These are phyloP conservation scores for Apodemus agrarius DNA, from an alignment of 2,797 vertebrate species.

Conservation along the genomic window DNA sequence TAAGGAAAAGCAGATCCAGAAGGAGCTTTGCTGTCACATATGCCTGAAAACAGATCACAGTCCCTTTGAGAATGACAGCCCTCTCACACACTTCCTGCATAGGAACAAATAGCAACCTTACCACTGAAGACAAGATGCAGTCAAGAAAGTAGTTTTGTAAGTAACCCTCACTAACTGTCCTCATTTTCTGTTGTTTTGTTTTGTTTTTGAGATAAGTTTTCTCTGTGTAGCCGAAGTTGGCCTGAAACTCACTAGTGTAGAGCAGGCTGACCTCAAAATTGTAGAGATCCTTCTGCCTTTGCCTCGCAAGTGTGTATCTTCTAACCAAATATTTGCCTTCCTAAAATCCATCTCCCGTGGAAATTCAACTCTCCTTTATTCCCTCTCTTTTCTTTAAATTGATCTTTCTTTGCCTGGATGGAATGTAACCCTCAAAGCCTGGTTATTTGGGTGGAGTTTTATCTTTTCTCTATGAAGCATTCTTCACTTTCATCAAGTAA, in stretches of 20 bases:
- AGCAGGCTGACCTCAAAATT: not conserved
- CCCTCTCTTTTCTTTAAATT: not conserved
- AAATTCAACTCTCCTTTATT: not conserved
- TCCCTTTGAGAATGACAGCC: not conserved
- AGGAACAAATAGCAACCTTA: not conserved
- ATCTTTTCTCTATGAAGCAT: not conserved
- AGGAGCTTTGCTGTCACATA: not conserved
- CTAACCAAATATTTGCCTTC: not conserved
- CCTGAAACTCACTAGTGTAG: not conserved
- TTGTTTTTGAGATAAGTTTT: not conserved
- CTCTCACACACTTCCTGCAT: not conserved
- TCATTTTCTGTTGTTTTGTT: not conserved
- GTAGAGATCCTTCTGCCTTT: too few species aligned
- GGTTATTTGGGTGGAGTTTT: not conserved
- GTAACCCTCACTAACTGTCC: not conserved
- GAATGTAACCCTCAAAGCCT: not conserved
- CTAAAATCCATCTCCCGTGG: not conserved
- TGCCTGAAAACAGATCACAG: not conserved
- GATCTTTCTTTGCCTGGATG: not conserved
- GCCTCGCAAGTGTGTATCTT: not conserved
- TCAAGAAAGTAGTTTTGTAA: not conserved
- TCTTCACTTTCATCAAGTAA: not conserved
- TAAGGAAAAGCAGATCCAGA: conserved; percentile 24
- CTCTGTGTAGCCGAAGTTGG: not conserved
- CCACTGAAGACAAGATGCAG: not conserved